phyloP scores from a whole-genome alignment of 2,113 vertebrate species.

The Grantiella picta region DNA sequence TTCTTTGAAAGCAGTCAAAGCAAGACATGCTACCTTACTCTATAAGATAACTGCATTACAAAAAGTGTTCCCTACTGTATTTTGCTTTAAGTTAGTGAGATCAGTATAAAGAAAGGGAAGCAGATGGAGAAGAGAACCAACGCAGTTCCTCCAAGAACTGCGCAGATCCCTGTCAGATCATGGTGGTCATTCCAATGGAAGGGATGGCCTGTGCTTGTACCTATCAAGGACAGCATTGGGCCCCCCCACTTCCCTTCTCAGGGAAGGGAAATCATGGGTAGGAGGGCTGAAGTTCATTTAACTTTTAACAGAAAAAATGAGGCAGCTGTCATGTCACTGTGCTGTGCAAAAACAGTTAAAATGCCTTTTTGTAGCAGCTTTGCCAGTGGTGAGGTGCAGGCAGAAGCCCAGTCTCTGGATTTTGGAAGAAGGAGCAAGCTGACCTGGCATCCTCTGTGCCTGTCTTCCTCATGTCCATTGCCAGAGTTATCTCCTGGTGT shows the following conservation, averaged over 20 bases:
- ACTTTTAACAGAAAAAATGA: not conserved
- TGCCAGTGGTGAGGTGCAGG: not conserved
- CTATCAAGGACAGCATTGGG: not conserved
- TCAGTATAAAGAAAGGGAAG: not conserved
- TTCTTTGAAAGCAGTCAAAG: not conserved
- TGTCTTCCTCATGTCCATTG: not conserved
- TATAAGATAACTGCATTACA: not conserved
- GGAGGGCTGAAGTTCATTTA: not conserved
- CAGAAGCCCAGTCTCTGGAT: not conserved
- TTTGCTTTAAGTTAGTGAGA: not conserved
- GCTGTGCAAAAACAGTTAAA: not conserved
- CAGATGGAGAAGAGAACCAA: not conserved
- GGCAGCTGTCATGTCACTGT: not conserved
- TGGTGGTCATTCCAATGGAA: not conserved
- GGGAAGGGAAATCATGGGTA: not conserved
- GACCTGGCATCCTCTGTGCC: not conserved
- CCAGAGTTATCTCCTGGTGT: not conserved
- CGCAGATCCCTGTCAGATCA: not conserved
- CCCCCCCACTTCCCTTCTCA: not conserved
- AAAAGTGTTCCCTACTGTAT: not conserved
- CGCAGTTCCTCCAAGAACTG: not conserved
- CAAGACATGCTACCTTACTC: not conserved
- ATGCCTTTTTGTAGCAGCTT: not conserved
- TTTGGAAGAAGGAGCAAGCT: not conserved
- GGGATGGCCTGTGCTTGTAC: not conserved